These are phyloP conservation scores for Cryptotermes secundus DNA, from an alignment of 1,140 invertebrate genomes.

Conservation along the genomic window DNA sequence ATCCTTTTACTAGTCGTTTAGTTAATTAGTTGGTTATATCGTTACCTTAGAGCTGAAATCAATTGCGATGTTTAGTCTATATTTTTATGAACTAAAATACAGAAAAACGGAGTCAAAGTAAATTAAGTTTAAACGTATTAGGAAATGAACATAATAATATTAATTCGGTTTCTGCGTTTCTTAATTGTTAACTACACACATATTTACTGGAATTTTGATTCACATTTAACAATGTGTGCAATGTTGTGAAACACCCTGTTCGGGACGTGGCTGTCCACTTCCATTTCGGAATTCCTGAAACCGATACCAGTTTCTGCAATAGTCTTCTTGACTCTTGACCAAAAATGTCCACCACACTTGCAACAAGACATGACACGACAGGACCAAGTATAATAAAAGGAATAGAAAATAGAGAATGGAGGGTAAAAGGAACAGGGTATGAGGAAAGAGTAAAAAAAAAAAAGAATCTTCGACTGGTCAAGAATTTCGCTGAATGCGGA, in stretches of 20 bases:
- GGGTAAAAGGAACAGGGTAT: neutral
- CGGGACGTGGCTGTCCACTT: neutral
- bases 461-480: neutral
- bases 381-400: neutral
- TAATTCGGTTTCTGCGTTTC: no score
- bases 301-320: neutral
- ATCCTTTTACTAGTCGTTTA: no score
- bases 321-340: neutral
- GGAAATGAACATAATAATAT: no score
- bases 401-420: neutral
- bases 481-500: conserved; percentile 17
- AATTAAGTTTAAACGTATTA: no score
- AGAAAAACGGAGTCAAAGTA: no score
- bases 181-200: no score
- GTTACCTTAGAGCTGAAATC: no score
- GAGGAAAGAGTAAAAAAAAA: neutral
- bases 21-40: no score
- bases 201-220: no score
- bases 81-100: no score
- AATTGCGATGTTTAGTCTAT: no score
- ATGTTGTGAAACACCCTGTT: neutral
- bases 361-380: neutral
- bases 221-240: no score
- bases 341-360: conserved; percentile 4
- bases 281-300: conserved; percentile 11